Conservation (phyloP, 2,888 invertebrate species). For the Masnerella sp. region DNA sequence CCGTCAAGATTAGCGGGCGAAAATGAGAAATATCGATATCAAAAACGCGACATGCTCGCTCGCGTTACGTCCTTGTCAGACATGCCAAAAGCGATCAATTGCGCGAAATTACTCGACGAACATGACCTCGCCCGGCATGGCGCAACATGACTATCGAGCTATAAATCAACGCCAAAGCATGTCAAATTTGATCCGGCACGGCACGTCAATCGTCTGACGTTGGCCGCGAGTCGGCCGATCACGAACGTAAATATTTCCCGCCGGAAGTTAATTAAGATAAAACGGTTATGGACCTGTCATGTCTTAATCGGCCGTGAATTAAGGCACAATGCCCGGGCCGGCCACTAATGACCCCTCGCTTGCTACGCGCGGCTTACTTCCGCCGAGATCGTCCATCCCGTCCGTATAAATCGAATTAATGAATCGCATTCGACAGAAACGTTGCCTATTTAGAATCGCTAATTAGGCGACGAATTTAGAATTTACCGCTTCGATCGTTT, state of each 20-base stretch:
- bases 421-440: conserved; percentile 24
- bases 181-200: conserved; percentile 32
- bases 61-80: conserved; percentile 24
- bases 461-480: conserved; percentile 29
- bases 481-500: too few species aligned
- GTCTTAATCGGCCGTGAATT: conserved; percentile 39
- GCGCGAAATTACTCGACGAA: conserved; percentile 34
- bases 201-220: conserved; percentile 24
- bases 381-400: conserved; percentile 19
- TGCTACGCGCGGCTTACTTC: background rate
- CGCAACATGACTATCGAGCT: conserved; percentile 35
- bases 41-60: conserved; percentile 37
- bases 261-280: conserved; percentile 47
- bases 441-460: conserved; percentile 10
- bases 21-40: conserved; percentile 31
- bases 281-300: conserved; percentile 41
- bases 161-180: conserved; percentile 41
- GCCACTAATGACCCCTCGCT: conserved; percentile 34
- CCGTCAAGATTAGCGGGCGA: conserved; percentile 24
- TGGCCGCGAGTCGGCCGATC: conserved; percentile 7
- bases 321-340: conserved; percentile 25
- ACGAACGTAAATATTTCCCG: conserved; percentile 32
- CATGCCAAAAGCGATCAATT: conserved; percentile 34
- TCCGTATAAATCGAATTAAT: conserved; percentile 31
- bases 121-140: conserved; percentile 26